These are phyloP conservation scores for Monoplex corrugatus DNA, from an alignment of 2,888 invertebrate species.

Conservation along the genomic window DNA sequence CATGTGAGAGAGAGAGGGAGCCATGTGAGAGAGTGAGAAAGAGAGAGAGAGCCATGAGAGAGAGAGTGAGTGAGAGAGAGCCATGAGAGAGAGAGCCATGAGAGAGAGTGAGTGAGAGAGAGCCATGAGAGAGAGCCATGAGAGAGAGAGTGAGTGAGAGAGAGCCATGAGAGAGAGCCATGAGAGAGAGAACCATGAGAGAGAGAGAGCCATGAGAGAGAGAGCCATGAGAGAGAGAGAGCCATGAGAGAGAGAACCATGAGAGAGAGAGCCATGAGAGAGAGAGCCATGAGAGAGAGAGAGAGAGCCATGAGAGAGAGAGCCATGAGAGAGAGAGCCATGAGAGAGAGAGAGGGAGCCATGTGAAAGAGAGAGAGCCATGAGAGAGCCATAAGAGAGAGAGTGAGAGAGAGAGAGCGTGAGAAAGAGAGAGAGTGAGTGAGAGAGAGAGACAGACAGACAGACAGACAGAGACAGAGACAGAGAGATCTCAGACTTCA, in stretches of 20 bases:
- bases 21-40: no score
- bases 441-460: background rate
- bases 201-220: conserved; percentile 27
- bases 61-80: no score
- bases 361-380: background rate
- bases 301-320: no score
- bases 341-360: no score
- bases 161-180: background rate
- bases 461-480: background rate
- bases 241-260: background rate
- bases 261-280: no score
- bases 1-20: background rate
- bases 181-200: conserved; percentile 14
- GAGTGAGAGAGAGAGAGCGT: conserved; percentile 23
- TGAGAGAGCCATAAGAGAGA: background rate
- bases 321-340: no score
- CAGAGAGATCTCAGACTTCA: background rate
- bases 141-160: background rate
- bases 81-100: no score
- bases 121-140: no score
- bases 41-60: no score
- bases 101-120: no score
- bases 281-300: no score
- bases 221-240: background rate
- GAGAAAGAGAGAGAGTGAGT: conserved; percentile 21